phyloP scores from a whole-genome alignment of 2,888 invertebrate species.

The Lypha dubia region DNA sequence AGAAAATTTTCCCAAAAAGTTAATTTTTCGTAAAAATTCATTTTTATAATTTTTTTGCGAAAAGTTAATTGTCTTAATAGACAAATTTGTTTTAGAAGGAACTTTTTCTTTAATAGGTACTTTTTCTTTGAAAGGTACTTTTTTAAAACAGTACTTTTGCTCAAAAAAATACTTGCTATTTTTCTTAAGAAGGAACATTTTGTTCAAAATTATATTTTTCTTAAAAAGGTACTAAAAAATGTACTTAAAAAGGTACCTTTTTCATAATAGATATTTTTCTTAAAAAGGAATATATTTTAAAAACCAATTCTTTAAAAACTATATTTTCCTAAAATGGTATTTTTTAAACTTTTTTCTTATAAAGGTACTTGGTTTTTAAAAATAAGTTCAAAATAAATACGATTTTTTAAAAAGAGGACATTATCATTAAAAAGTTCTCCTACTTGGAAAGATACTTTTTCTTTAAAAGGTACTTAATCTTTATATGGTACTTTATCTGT shows the following conservation, averaged over 20 bases:
- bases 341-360: background rate
- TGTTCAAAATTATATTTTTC: background rate
- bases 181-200: background rate
- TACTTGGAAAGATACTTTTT: background rate
- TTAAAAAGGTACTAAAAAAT: slow-evolving; percentile 1
- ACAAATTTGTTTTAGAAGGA: background rate
- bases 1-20: background rate
- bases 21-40: background rate
- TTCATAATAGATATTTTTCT: background rate
- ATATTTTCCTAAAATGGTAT: background rate
- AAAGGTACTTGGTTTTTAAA: too few relatives aligned
- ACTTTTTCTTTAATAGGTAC: too few relatives aligned
- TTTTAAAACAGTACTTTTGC: background rate
- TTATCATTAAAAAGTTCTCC: too few relatives aligned
- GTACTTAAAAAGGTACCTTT: too few relatives aligned
- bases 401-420: too few relatives aligned
- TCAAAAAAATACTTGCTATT: background rate
- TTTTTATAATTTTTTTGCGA: background rate
- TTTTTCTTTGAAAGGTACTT: background rate
- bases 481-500: too few relatives aligned
- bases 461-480: too few relatives aligned
- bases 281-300: background rate
- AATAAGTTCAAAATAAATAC: too few relatives aligned
- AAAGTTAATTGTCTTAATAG: background rate
- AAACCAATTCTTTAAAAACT: too few relatives aligned